Base-by-base conservation (phyloP, 2,888 invertebrate genomes). In the Calameuta pallipes region DNA sequence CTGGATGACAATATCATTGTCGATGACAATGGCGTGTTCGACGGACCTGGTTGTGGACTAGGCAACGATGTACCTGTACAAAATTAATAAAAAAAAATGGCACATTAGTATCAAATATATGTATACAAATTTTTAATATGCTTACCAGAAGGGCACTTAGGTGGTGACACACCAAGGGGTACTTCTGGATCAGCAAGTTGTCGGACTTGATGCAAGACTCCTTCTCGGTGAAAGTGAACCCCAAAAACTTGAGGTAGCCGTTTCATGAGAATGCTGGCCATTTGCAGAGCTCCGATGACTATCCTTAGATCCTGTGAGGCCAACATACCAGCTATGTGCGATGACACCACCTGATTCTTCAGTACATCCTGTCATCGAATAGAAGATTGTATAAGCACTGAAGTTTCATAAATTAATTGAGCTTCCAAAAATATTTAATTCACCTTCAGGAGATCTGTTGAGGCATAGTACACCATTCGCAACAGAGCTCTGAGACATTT, bases 271-370 rank as follows among this genome's bases (percentile, higher is more conserved):
- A 99, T 97, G 92, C 98, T 97, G 9, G 98, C 98, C 95, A 99
- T 96, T 93, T 99, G 99, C 76, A 99, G 93, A 71, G 99, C 98
- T 77, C 98, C 98, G 75, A 99, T 98, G 73, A 99, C 98, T 89
- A 99, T 98, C 88, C 98, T 95, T 82, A 99, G 94, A 93, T 99
- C 99, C 90, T 96, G 97, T 6, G 98, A 98, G 1, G 98, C 98
- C 95, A 99, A 95, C 98, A 99, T 99, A 79, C 98, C 98, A 41
- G 99, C 99, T 89, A 99, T 97, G 92, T 99, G 98, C 86, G 98
- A 98, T 81, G 98, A 97, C 78, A 98, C 97, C 83, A 97, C 94
- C 91, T 95, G 95, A 88, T 94, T 94, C 86, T 94, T 95, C 79
- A 95, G 90, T 79, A 94, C 93, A 82, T 93, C 93, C 92, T 92